Conservation (phyloP, 1,140 invertebrate species). For the Pissodes strobi region DNA sequence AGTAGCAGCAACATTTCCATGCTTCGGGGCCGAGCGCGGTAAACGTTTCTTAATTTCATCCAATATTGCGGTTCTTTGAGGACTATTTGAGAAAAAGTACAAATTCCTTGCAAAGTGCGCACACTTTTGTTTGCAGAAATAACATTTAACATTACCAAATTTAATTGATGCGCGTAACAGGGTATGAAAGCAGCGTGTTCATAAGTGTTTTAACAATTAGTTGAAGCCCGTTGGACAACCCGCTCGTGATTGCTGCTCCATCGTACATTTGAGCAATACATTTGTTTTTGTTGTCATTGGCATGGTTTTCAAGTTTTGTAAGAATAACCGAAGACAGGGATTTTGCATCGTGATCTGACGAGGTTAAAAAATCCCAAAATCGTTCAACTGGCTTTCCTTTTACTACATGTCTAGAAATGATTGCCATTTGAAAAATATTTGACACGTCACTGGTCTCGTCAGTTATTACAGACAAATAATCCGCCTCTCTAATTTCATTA, state of each 20-base stretch:
- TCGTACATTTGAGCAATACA: conserved; percentile 1
- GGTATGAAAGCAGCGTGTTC: too few relatives aligned
- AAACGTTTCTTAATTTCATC: too few relatives aligned
- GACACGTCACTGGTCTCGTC: conserved; percentile 48
- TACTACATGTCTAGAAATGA: too few relatives aligned
- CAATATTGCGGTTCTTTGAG: too few relatives aligned
- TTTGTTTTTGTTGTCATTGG: conserved; percentile 1
- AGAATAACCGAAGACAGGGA: too few relatives aligned
- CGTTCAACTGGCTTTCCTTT: conserved; percentile 2
- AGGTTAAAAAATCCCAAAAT: neutral
- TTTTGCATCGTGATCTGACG: neutral
- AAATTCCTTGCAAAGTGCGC: too few relatives aligned
- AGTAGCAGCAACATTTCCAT: too few relatives aligned
- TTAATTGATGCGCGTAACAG: neutral
- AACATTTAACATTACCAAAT: too few relatives aligned
- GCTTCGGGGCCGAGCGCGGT: too few relatives aligned
- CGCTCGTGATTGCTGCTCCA: neutral
- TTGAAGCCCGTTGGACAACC: conserved; percentile 1
- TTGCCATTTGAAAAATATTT: conserved; percentile 40
- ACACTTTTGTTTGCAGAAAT: too few relatives aligned
- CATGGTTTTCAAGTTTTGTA: neutral
- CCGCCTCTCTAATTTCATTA: conserved; percentile 44
- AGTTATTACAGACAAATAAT: conserved; percentile 45
- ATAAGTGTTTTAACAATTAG: neutral
- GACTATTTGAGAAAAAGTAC: too few relatives aligned